phyloP scores from a whole-genome alignment of 2,113 vertebrate genomes.

The Myrmophylax atrothorax region DNA sequence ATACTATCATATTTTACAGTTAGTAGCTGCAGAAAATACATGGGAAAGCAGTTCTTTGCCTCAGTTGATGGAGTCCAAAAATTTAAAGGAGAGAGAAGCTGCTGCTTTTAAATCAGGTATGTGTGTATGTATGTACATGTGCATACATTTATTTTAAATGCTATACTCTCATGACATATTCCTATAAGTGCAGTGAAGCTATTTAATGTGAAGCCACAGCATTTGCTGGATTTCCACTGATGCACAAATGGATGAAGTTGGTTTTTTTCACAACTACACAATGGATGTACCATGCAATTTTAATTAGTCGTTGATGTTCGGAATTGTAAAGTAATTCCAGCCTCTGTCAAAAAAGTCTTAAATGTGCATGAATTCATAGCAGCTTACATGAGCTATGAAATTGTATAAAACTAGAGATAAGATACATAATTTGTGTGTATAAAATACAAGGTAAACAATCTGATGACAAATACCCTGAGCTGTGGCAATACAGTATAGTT shows the following conservation, averaged over 20 bases:
- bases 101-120: slow-evolving; percentile 56
- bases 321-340: neutral
- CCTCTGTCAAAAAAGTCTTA: neutral
- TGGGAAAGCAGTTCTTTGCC: slow-evolving; percentile 36
- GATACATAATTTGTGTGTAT: neutral
- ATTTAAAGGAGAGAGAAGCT: slow-evolving; percentile 61
- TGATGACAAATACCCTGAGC: neutral
- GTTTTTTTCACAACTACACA: neutral
- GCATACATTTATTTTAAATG: neutral
- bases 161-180: neutral
- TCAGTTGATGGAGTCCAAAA: slow-evolving; percentile 25
- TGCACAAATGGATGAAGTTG: neutral
- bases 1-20: slow-evolving; percentile 72
- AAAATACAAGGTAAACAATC: neutral
- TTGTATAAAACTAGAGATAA: neutral
- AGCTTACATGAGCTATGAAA: neutral
- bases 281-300: neutral
- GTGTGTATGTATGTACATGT: neutral
- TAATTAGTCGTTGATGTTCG: neutral
- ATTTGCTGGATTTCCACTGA: neutral
- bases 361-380: neutral
- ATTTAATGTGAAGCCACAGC: neutral
- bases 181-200: neutral
- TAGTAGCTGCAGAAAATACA: slow-evolving; percentile 52
- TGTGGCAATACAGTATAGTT: neutral